Conservation (phyloP, 2,888 invertebrate genomes). For the Gonocerus acuteangulatus region DNA sequence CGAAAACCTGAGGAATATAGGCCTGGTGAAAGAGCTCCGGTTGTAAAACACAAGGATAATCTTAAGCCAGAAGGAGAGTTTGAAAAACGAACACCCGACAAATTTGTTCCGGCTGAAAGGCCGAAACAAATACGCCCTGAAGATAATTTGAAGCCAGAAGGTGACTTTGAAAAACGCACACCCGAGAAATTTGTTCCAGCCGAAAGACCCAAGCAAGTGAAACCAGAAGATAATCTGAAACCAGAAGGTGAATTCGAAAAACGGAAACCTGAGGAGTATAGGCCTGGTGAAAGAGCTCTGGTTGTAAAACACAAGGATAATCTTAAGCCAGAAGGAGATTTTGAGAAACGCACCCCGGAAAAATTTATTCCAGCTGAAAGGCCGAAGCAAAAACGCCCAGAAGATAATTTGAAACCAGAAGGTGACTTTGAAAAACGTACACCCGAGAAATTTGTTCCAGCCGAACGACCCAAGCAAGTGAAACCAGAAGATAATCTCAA, state of each 20-base stretch:
- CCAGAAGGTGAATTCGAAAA: slow-evolving; percentile 41
- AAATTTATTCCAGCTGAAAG: slow-evolving; percentile 45
- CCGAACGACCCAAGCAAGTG: slow-evolving; percentile 42
- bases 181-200: slow-evolving; percentile 40
- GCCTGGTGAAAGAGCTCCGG: slow-evolving; percentile 45
- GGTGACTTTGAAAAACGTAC: slow-evolving; percentile 47
- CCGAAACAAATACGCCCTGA: slow-evolving; percentile 41
- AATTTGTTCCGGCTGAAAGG: slow-evolving; percentile 41
- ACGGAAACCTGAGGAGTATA: slow-evolving; percentile 42
- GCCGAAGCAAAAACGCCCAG: slow-evolving; percentile 47
- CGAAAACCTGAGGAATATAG: slow-evolving; percentile 40
- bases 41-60: slow-evolving; percentile 47
- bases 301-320: slow-evolving; percentile 41
- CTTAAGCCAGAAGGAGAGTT: slow-evolving; percentile 42
- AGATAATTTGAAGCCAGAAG: slow-evolving; percentile 43
- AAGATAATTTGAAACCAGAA: slow-evolving; percentile 48
- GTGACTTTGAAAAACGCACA: slow-evolving; percentile 45
- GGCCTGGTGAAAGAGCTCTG: slow-evolving; percentile 44
- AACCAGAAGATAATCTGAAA: slow-evolving; percentile 42
- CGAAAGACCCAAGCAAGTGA: slow-evolving; percentile 44
- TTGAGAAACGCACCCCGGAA: slow-evolving; percentile 45
- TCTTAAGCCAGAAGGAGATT: slow-evolving; percentile 44
- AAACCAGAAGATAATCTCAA: slow-evolving; percentile 49
- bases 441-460: slow-evolving; percentile 41
- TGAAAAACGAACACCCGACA: slow-evolving; percentile 43